A percentile compares a stretch with the other conserved stretches of the same genome.
phyloP scores from a whole-genome alignment of 1,140 invertebrate species.

The Archegozetes longisetosus region DNA sequence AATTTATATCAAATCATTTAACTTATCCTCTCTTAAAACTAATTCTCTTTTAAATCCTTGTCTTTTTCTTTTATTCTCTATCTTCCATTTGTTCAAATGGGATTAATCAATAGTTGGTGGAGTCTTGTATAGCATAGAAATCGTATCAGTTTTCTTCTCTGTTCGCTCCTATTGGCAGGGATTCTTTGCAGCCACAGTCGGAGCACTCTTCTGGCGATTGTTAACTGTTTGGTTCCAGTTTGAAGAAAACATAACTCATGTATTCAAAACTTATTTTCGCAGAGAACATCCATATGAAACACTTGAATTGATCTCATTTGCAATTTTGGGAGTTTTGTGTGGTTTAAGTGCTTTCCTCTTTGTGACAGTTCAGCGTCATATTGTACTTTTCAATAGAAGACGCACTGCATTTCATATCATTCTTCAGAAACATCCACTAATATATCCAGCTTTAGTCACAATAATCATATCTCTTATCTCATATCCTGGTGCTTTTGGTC shows the following conservation, averaged over 20 bases:
- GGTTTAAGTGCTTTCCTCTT: constrained; percentile 78
- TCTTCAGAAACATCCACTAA: constrained; percentile 61
- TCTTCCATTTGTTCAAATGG: too few relatives aligned
- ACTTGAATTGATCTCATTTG: constrained; percentile 88
- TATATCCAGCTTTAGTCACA: constrained; percentile 20
- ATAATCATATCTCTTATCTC: constrained; percentile 13
- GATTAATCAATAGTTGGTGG: constrained; percentile 42
- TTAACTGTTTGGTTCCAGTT: constrained; percentile 87
- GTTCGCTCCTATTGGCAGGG: constrained; percentile 97
- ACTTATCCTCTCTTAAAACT: too few relatives aligned
- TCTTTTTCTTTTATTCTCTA: too few relatives aligned
- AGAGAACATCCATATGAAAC: constrained; percentile 96
- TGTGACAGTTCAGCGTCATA: constrained; percentile 78
- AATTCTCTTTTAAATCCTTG: too few relatives aligned
- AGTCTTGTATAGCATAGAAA: constrained; percentile 96
- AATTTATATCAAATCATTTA: too few relatives aligned
- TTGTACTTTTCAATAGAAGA: constrained; percentile 85
- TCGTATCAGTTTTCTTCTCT: constrained; percentile 95
- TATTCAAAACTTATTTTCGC: constrained; percentile 84
- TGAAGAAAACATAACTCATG: constrained; percentile 84
- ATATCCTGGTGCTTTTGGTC: constrained; percentile 18
- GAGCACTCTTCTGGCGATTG: constrained; percentile 82
- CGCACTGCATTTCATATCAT: constrained; percentile 82
- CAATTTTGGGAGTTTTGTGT: constrained; percentile 71
- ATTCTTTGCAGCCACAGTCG: constrained; percentile 92